Conservation (phyloP, 2,888 invertebrate genomes). For the Ceraclea dissimilis region DNA sequence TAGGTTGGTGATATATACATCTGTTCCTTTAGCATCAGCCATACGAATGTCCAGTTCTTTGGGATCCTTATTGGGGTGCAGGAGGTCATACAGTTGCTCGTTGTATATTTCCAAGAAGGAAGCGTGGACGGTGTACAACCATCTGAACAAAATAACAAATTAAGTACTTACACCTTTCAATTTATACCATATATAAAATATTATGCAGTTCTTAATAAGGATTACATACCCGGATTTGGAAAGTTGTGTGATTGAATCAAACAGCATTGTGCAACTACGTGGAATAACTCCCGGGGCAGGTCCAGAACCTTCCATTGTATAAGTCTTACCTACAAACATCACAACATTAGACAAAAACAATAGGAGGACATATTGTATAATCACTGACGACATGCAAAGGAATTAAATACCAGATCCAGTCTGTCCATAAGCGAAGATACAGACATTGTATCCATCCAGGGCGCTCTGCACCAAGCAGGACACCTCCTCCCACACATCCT, state of each 20-base stretch:
- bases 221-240: conserved; percentile 48
- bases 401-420: conserved; percentile 49
- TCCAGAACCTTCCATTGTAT: conserved; percentile 63
- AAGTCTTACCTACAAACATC: conserved; percentile 60
- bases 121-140: conserved; percentile 49
- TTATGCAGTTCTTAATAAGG: not conserved
- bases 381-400: not conserved
- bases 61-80: conserved; percentile 38
- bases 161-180: no score
- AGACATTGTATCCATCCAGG: conserved; percentile 68
- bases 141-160: conserved; percentile 15
- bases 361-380: not conserved
- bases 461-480: conserved; percentile 67
- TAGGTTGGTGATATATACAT: conserved; percentile 52
- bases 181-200: not conserved
- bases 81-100: conserved; percentile 55
- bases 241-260: conserved; percentile 51
- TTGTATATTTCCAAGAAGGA: conserved; percentile 67
- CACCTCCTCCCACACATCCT: conserved; percentile 64
- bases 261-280: conserved; percentile 57
- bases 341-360: not conserved
- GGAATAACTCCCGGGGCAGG: conserved; percentile 58
- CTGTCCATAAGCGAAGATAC: conserved; percentile 73
- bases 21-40: conserved; percentile 43
- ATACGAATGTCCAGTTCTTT: conserved; percentile 50